Base-by-base conservation (phyloP, 1,140 invertebrate genomes). In the Eciton burchellii region DNA sequence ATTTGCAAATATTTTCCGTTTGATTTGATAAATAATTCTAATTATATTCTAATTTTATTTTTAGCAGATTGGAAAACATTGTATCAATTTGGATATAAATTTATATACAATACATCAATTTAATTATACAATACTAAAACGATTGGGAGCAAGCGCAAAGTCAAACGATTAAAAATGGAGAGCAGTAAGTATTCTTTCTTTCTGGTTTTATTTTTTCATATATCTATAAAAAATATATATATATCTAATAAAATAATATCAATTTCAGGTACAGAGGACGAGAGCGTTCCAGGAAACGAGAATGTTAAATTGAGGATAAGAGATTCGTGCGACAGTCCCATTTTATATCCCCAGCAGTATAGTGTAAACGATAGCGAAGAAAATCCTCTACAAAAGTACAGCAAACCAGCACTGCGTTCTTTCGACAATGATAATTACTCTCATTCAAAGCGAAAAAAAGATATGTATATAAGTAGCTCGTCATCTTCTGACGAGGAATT, bases 181-280 rank as follows among this genome's bases (percentile, higher is more conserved):
- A 70, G 35, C 6, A 24, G 52, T 72, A 19, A n/a, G 21, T 72
- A 52, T 47, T n/a, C 19, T 35, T 35, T 1, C 24, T 41, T 41
- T 26, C 16, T n/a, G 16, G n/a, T 29, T 35, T 49, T 29, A 29
- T 5, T 5, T 59, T 62, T 45, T 29, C 6, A 29, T 49, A 49
- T 74, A 63, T 63, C 16, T 63, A 63, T 12, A 49, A n/a, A n/a
- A n/a, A n/a, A n/a, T n/a, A n/a, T n/a, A n/a, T n/a, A n/a, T n/a
- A n/a, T n/a, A n/a, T n/a, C n/a, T n/a, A n/a, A n/a, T n/a, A n/a
- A n/a, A n/a, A n/a, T n/a, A n/a, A n/a, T n/a, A 35, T 35, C 6
- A 6, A 43, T 74, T 9, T 62, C 49, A 74, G 72, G 8, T 19
- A 11, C 16, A 12, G 56, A 70, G 5, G 66, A 60, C 1, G 59